Percentiles rank a stretch among this genome's conserved stretches.
These are phyloP conservation scores for Chamaea fasciata DNA, from an alignment of 2,113 vertebrate genomes.

Conservation along the genomic window DNA sequence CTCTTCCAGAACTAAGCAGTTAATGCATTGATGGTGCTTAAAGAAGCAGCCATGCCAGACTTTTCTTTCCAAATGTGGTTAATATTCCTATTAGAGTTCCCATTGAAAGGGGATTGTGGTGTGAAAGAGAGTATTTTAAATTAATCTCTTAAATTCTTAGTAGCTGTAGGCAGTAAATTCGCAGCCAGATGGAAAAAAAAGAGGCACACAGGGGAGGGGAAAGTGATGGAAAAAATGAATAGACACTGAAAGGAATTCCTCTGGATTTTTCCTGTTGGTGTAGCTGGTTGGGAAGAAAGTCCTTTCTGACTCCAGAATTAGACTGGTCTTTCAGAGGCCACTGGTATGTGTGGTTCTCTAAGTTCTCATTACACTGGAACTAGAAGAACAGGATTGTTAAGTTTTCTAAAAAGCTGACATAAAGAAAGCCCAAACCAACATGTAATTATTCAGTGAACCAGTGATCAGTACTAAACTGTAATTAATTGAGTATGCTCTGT, in stretches of 20 bases:
- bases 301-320: background rate
- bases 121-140: slow-evolving; percentile 24
- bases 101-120: background rate
- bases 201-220: background rate
- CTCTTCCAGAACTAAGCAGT: background rate
- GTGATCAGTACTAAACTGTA: background rate
- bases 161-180: background rate
- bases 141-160: background rate
- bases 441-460: background rate
- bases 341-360: background rate
- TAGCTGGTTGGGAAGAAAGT: background rate
- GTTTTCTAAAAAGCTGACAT: background rate
- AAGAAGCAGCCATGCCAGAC: background rate
- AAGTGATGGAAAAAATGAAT: background rate
- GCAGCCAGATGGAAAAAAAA: background rate
- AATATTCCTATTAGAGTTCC: background rate
- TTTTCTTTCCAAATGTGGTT: background rate
- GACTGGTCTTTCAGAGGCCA: background rate
- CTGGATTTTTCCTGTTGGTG: background rate
- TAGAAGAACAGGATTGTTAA: background rate
- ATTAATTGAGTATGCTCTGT: background rate
- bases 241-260: background rate
- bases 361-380: background rate
- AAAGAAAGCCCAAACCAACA: background rate
- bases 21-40: background rate